Evolutionary conservation across 2,113 vertebrate genomes (phyloP), one percentile per base, ranked within the genome.

Genomic region (Columba janthina): DNA sequence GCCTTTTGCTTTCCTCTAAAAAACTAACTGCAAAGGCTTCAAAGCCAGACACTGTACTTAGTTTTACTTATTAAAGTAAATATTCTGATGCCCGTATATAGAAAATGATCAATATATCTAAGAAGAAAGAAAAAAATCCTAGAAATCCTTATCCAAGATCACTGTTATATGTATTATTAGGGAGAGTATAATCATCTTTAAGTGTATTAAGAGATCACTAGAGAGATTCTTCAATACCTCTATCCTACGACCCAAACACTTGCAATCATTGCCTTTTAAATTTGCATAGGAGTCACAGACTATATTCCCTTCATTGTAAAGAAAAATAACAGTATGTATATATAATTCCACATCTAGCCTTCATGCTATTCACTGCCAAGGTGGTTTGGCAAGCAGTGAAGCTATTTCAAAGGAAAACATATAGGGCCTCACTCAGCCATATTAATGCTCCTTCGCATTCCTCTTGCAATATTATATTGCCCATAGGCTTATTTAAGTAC

Each of bases 341-440:
- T 8, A 9, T 61, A 88, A 91, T 76, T 91, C 40, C 90, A 58
- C 61, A 82, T 57, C 36, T 24, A 93, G 50, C 32, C 74, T 78
- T 69, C 26, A 9, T 38, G 81, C 61, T 51, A 24, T 9, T 75
- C 61, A 32, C 44, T 85, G 90, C 85, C 92, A 91, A 85, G 67
- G 82, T 0, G 7, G 92, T 56, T 88, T 95, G 94, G 94, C 92
- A 93, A 79, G 92, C 40, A 62, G 53, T 18, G 56, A 56, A 87
- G 78, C 46, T 79, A 94, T 82, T 81, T 72, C 90, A 79, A 85
- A 94, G 62, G 78, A 95, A 96, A 97, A 95, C 71, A 96, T 17
- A 57, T 1, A 91, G 81, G 81, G 90, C 88, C 92, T 84, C 77
- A 82, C 73, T 91, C 81, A 85, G 77, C 60, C 89, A 24, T 77